Conservation (phyloP, 2,113 vertebrate species). For the Vulpes ferrilata region DNA sequence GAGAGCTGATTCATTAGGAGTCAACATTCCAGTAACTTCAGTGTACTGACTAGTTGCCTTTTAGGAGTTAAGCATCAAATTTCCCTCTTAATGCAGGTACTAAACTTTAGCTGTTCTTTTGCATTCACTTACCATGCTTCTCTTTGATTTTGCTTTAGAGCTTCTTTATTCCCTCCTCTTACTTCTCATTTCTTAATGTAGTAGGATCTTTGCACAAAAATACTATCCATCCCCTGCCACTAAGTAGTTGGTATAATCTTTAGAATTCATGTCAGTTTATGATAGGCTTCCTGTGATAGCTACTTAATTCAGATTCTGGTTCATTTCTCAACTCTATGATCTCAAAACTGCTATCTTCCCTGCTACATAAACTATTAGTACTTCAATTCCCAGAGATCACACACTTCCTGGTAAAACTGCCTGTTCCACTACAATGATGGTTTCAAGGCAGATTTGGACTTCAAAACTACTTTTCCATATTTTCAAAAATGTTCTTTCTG, state of each 20-base stretch:
- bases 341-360: background rate
- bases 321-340: background rate
- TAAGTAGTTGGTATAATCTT: slow-evolving; percentile 41
- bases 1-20: background rate
- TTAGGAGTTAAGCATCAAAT: slow-evolving; percentile 50
- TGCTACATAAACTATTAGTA: slow-evolving; percentile 10
- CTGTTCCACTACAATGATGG: background rate
- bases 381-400: slow-evolving; percentile 30
- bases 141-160: slow-evolving; percentile 38
- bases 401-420: slow-evolving; percentile 41
- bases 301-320: slow-evolving; percentile 12
- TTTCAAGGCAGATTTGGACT: slow-evolving; percentile 25
- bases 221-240: background rate
- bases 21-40: background rate
- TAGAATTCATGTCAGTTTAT: slow-evolving; percentile 29
- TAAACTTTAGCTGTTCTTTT: background rate
- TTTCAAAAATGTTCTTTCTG: slow-evolving; percentile 48
- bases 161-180: background rate
- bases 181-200: slow-evolving; percentile 26
- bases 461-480: slow-evolving; percentile 51
- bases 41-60: background rate
- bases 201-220: background rate
- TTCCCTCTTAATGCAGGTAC: background rate
- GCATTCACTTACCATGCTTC: background rate
- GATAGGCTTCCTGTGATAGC: background rate